Conservation (phyloP, 2,113 vertebrate species). For the Channa maculata region DNA sequence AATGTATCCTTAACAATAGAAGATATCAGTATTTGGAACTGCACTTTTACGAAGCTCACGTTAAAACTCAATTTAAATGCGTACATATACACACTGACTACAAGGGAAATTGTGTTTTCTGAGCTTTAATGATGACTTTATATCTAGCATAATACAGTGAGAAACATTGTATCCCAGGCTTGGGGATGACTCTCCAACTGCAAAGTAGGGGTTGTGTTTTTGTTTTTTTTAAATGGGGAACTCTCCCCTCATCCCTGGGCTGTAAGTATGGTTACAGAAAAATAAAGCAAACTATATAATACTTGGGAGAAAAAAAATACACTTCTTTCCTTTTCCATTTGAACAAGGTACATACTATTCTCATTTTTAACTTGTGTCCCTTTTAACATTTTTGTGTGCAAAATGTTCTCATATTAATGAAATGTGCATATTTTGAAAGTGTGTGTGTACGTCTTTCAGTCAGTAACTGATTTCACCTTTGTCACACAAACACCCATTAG, state of each 20-base stretch:
- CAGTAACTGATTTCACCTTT: background rate
- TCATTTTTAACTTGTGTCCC: too few relatives aligned
- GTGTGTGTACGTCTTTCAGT: background rate
- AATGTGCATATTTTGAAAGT: background rate
- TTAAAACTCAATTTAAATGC: background rate
- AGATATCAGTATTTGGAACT: background rate
- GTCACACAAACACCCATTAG: background rate
- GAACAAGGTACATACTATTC: too few relatives aligned
- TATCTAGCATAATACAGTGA: constrained; percentile 13
- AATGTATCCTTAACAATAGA: background rate
- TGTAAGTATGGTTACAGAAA: constrained; percentile 3
- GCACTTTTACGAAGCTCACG: background rate
- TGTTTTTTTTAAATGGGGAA: constrained; percentile 1
- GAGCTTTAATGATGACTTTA: constrained; percentile 28
- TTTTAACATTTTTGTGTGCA: too few relatives aligned
- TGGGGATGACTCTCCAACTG: background rate
- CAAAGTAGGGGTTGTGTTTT: too few relatives aligned
- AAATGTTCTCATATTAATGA: background rate
- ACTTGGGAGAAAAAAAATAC: too few relatives aligned
- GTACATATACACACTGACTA: background rate
- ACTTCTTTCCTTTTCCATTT: too few relatives aligned
- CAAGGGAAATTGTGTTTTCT: background rate
- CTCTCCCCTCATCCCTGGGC: constrained; percentile 10
- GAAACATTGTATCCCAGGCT: constrained; percentile 1
- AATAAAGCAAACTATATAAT: background rate